These are phyloP conservation scores for Hylyphantes graminicola DNA, from an alignment of 1,140 invertebrate genomes.

Conservation along the genomic window DNA sequence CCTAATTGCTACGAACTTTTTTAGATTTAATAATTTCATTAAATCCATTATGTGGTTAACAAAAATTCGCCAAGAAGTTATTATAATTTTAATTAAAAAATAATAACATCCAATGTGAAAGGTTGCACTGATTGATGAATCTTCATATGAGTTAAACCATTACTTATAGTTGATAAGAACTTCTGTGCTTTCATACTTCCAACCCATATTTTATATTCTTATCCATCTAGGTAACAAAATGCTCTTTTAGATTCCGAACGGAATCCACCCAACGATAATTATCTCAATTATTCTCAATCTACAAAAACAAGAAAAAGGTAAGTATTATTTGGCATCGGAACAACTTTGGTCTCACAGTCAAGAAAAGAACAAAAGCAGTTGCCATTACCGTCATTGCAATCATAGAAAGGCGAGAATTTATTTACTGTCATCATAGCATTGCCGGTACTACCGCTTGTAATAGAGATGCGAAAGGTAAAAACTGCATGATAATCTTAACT, in stretches of 20 bases:
- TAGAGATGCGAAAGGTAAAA: too few species aligned
- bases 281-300: constrained; percentile 37
- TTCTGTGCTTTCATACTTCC: constrained; percentile 4
- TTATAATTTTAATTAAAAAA: too few species aligned
- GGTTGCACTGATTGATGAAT: too few species aligned
- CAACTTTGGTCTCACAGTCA: constrained; percentile 13
- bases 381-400: constrained; percentile 40
- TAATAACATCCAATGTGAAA: too few species aligned
- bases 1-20: too few species aligned
- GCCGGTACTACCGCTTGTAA: background rate
- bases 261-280: constrained; percentile 17
- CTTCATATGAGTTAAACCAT: too few species aligned
- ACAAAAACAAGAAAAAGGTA: constrained; percentile 21
- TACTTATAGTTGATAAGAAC: background rate
- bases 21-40: too few species aligned
- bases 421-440: constrained; percentile 54
- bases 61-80: too few species aligned
- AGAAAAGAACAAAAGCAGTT: constrained; percentile 25
- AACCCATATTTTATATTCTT: constrained; percentile 1
- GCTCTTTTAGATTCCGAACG: background rate
- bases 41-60: too few species aligned
- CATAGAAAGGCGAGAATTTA: constrained; percentile 49
- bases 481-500: too few species aligned
- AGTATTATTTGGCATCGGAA: constrained; percentile 37
- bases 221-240: background rate